Base-by-base conservation (phyloP, 2,113 vertebrate species). In the Pachycephala philippinensis region DNA sequence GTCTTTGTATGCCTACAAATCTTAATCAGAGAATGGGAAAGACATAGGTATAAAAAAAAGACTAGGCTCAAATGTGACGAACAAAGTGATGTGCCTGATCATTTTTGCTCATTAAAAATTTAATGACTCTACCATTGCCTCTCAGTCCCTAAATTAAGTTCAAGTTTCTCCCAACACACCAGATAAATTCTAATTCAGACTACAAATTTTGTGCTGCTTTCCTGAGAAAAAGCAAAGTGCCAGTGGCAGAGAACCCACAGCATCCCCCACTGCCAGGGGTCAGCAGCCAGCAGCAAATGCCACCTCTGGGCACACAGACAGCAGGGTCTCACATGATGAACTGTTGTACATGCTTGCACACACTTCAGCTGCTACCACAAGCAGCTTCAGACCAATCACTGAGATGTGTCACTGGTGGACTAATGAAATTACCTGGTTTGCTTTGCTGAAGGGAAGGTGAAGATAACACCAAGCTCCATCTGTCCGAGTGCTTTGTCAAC, bases 171-270 rank as follows among this genome's bases (percentile, higher is more conserved):
- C 76, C 66, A 69, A 23, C 0, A 1, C 23, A 40, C 11, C 3
- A 11, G 52, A 52, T 23, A 71, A 56, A 75, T 60, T 60, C 35
- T 23, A 59, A 54, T 15, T 59, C 23, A 27, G 26, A 33, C 42
- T 53, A 70, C 27, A 54, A 54, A 27, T 21, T 63, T 31, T 4
- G 11, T 21, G 28, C 30, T 20, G 9, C 23, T 37, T 31, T 84
- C 30, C 66, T 18, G 16, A 35, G 17, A 45, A n/a, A 31, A 33
- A 0, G 2, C 28, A 23, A 45, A 57, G 9, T 1, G 0, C 10
- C 71, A 0, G 3, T 23, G 56, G 5, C 5, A 28, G 28, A 35
- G 10, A 44, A 23, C 14, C 19, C 6, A 0, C 20, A 2, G 1
- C 6, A 3, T 15, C 12, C 24, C 21, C 8, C 10, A 24, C 15